Evolutionary conservation across 2,797 vertebrate genomes (phyloP).

Genomic region (Uromys caudimaculatus): DNA sequence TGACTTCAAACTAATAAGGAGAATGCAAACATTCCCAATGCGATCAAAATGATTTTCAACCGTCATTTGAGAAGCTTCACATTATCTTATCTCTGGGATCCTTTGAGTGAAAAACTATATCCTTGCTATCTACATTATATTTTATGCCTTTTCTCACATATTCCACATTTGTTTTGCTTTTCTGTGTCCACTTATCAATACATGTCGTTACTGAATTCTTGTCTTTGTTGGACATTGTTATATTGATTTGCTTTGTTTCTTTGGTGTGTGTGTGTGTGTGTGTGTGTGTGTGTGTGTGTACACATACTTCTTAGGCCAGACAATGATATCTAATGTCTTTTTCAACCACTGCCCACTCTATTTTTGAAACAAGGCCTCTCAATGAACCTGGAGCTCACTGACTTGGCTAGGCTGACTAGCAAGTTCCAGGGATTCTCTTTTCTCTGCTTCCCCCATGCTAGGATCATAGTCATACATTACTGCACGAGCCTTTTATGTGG

Average conservation of each 20-base stretch:
- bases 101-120: slow-evolving; percentile 16
- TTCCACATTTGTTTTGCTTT: not conserved
- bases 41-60: slow-evolving; percentile 12
- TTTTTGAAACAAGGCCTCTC: not conserved
- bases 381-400: not conserved
- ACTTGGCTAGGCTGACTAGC: not conserved
- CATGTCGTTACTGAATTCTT: not conserved
- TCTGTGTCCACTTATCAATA: not conserved
- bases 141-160: not conserved
- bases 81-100: slow-evolving; percentile 32
- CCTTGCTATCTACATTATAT: not conserved
- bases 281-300: not conserved
- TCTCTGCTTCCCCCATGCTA: not conserved
- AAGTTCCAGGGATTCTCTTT: not conserved
- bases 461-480: not conserved
- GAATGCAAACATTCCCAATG: slow-evolving; percentile 54
- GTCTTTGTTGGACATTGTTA: not conserved
- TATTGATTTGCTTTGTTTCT: not conserved
- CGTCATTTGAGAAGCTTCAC: not conserved
- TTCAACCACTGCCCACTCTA: not conserved
- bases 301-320: not conserved
- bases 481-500: not conserved
- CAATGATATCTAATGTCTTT: not conserved
- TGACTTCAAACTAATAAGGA: slow-evolving; percentile 50
- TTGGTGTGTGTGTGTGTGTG: not conserved